Evolutionary conservation across 2,888 invertebrate species (phyloP).

Genomic region (Neoitamus cyanurus): DNA sequence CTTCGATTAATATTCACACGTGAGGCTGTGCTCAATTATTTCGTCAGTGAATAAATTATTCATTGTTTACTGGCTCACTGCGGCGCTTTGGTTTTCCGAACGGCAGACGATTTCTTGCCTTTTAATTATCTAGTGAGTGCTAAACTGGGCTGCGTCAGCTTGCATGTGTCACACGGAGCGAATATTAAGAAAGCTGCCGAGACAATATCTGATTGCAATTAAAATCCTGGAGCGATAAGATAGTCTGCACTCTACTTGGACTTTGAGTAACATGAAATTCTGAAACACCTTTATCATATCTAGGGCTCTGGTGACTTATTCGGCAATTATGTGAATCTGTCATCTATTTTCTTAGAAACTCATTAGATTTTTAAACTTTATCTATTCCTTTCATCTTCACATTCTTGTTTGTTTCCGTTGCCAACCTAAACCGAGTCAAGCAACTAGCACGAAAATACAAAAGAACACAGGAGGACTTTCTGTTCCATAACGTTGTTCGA

Average conservation of each 20-base stretch:
- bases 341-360: neutral
- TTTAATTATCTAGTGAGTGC: neutral
- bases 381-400: neutral
- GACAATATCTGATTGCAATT: neutral
- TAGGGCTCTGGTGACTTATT: neutral
- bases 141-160: neutral
- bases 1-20: neutral
- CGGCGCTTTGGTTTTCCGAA: neutral
- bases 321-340: neutral
- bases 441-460: neutral
- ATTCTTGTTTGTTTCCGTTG: neutral
- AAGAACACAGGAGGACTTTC: neutral
- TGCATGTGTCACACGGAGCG: neutral
- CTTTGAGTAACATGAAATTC: neutral
- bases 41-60: neutral
- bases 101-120: neutral
- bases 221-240: neutral
- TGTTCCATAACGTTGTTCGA: neutral
- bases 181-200: neutral
- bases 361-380: neutral
- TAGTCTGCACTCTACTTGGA: neutral
- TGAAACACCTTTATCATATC: neutral
- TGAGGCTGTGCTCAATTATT: neutral
- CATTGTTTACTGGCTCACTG: neutral
- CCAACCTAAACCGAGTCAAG: neutral